Conservation (phyloP, 2,113 vertebrate genomes). For the Pygathrix nemaeus region DNA sequence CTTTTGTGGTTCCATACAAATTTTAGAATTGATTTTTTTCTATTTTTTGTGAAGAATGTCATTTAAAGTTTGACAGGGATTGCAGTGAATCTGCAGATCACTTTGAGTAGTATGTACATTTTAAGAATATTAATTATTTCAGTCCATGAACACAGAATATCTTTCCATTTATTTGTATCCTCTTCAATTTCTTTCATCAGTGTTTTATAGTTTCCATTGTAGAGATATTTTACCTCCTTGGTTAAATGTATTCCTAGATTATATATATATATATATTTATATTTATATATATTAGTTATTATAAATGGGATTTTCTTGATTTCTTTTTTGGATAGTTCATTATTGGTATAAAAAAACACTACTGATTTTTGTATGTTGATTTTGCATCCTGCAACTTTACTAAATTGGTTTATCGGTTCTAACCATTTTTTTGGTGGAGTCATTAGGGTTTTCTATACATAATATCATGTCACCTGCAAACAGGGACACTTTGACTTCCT, state of each 20-base stretch:
- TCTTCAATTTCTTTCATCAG: not conserved
- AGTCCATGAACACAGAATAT: not conserved
- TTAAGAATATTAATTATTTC: not conserved
- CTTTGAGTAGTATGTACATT: not conserved
- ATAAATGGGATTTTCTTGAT: not conserved
- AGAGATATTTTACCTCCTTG: not conserved
- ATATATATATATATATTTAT: not conserved
- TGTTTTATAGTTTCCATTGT: not conserved
- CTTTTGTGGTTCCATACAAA: not conserved
- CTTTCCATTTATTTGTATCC: not conserved
- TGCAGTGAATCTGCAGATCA: not conserved
- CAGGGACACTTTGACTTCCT: not conserved
- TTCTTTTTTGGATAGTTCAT: not conserved
- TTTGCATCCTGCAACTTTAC: not conserved
- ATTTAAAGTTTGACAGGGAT: not conserved
- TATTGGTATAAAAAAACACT: not conserved
- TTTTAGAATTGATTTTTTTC: not conserved
- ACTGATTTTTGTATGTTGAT: not conserved
- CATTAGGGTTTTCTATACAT: not conserved
- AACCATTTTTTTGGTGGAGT: not conserved
- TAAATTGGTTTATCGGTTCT: not conserved
- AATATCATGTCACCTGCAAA: not conserved
- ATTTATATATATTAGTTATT: not conserved
- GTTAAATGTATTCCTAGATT: not conserved
- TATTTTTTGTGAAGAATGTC: not conserved